These are phyloP conservation scores for Cephalopachus bancanus DNA, from an alignment of 2,797 vertebrate genomes.

Conservation along the genomic window DNA sequence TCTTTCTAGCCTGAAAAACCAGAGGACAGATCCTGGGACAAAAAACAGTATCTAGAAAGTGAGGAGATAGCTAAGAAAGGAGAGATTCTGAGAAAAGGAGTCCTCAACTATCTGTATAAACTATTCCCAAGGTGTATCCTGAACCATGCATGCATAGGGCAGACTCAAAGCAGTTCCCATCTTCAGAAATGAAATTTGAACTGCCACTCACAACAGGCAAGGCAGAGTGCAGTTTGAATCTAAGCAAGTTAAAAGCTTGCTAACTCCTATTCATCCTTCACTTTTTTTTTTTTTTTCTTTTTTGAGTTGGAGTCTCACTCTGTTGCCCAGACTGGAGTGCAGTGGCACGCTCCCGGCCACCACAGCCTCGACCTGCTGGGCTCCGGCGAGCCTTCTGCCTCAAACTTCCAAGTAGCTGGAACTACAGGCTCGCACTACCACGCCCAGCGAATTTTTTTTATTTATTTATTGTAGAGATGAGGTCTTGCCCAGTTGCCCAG, in stretches of 20 bases:
- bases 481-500: too few species aligned
- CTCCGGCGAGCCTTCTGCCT: too few species aligned
- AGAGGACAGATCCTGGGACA: slow-evolving; percentile 27
- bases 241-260: slow-evolving; percentile 44
- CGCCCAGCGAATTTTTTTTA: too few species aligned
- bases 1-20: slow-evolving; percentile 55
- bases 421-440: too few species aligned
- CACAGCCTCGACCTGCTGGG: too few species aligned
- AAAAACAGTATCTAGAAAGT: slow-evolving; percentile 41
- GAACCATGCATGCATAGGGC: background rate
- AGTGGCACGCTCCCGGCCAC: too few species aligned
- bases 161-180: slow-evolving; percentile 42
- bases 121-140: background rate
- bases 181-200: slow-evolving; percentile 21
- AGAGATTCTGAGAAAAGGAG: slow-evolving; percentile 49
- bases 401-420: too few species aligned
- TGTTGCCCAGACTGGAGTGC: too few species aligned
- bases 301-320: too few species aligned
- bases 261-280: background rate
- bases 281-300: too few species aligned
- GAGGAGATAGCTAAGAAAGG: slow-evolving; percentile 54
- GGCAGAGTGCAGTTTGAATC: background rate
- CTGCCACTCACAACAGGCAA: background rate
- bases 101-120: slow-evolving; percentile 48
- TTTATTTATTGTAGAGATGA: too few species aligned